phyloP scores from a whole-genome alignment of 2,888 invertebrate species.

The Julus scanicus region DNA sequence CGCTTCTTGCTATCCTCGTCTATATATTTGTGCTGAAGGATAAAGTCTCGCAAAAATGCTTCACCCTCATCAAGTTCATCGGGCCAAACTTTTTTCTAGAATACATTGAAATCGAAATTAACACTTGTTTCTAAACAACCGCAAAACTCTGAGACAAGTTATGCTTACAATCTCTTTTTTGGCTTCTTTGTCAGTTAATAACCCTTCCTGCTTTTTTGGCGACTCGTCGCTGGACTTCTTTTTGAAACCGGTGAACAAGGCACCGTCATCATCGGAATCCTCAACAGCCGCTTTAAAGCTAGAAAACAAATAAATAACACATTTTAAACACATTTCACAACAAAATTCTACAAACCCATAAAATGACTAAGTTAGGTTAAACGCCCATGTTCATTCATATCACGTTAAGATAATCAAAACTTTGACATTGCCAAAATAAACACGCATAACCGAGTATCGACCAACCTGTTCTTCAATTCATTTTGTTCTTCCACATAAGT shows the following conservation, averaged over 20 bases:
- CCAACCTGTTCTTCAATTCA: conserved; percentile 75
- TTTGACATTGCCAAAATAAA: no score
- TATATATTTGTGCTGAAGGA: conserved; percentile 80
- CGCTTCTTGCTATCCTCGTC: conserved; percentile 69
- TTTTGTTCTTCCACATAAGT: conserved; percentile 77
- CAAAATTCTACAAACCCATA: no score
- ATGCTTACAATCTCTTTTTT: neutral
- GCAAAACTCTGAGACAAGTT: neutral
- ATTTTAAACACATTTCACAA: neutral
- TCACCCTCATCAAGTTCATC: conserved; percentile 85
- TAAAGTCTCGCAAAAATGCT: conserved; percentile 90
- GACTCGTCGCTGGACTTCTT: neutral
- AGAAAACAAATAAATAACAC: conserved; percentile 57
- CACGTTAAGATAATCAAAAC: no score
- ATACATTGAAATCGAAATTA: conserved; percentile 65
- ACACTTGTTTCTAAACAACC: neutral
- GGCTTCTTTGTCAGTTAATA: neutral
- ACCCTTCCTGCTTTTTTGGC: neutral
- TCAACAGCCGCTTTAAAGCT: conserved; percentile 64
- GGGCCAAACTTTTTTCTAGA: conserved; percentile 85
- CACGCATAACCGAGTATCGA: no score
- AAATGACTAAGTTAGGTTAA: no score
- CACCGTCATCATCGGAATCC: conserved; percentile 61
- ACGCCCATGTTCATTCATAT: neutral
- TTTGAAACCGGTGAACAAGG: neutral